phyloP scores from a whole-genome alignment of 1,140 invertebrate species.

The Amyelois transitella region DNA sequence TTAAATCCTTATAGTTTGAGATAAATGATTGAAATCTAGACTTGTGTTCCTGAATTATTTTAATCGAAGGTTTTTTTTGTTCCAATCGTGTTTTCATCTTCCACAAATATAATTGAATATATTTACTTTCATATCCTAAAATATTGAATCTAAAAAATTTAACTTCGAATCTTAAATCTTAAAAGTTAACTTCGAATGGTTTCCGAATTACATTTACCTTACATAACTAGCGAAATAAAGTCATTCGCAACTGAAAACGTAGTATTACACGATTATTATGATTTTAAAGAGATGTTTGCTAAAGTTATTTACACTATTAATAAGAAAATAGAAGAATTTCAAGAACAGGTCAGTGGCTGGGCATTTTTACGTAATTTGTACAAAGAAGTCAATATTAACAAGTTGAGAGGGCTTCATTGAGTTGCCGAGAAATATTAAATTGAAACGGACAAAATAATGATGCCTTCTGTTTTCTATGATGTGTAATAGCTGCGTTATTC shows the following conservation, averaged over 20 bases:
- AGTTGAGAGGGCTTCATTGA: background rate
- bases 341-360: background rate
- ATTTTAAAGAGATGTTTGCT: background rate
- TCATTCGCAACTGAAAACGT: too few relatives aligned
- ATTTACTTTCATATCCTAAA: too few relatives aligned
- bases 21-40: too few relatives aligned
- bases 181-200: conserved; percentile 1
- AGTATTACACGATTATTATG: background rate
- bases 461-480: background rate
- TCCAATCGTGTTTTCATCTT: too few relatives aligned
- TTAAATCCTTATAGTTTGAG: too few relatives aligned
- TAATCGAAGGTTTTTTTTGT: too few relatives aligned
- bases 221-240: too few relatives aligned
- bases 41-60: too few relatives aligned
- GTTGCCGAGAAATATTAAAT: background rate
- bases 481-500: background rate
- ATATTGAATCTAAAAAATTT: too few relatives aligned
- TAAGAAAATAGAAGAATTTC: background rate
- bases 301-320: background rate
- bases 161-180: too few relatives aligned
- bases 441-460: background rate
- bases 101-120: too few relatives aligned
- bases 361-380: background rate
- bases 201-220: too few relatives aligned
- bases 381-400: background rate